Percentiles rank a stretch among this genome's conserved stretches.
Conservation (phyloP, 2,113 vertebrate species). For the Mungos mungo region DNA sequence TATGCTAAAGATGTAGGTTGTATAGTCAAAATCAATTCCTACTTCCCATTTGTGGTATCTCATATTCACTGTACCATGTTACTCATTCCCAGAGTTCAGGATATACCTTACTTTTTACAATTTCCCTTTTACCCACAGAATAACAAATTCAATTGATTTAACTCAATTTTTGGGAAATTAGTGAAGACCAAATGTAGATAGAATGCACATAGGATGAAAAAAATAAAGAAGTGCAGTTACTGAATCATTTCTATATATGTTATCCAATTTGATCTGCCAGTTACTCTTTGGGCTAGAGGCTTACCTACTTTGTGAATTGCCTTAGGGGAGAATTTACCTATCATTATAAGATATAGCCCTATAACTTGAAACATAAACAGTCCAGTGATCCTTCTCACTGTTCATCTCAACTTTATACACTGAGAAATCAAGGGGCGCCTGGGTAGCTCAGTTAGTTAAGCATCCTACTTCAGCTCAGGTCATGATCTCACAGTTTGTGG, state of each 20-base stretch:
- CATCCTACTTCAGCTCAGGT: no score
- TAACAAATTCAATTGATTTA: slow-evolving; percentile 70
- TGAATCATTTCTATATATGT: background rate
- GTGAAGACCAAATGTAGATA: slow-evolving; percentile 28
- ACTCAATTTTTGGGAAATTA: slow-evolving; percentile 13
- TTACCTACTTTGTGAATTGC: background rate
- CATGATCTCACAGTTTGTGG: no score
- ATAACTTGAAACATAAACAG: background rate
- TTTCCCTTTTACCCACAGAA: slow-evolving; percentile 65
- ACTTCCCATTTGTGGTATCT: slow-evolving; percentile 77
- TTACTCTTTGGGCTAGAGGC: background rate
- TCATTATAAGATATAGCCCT: background rate
- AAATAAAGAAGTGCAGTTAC: background rate
- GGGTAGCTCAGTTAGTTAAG: no score
- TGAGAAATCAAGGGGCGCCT: background rate
- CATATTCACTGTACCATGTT: background rate
- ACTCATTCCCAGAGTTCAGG: background rate
- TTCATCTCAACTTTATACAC: background rate
- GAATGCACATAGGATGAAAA: background rate
- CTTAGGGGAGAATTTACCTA: background rate
- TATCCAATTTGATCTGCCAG: background rate
- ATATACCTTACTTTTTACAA: slow-evolving; percentile 70
- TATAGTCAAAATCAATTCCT: slow-evolving; percentile 80
- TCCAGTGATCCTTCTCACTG: background rate
- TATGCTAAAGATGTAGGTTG: slow-evolving; percentile 66